Evolutionary conservation across 1,140 invertebrate species (phyloP), one percentile per base, ranked within the genome.

Genomic region (Coelopa frigida): DNA sequence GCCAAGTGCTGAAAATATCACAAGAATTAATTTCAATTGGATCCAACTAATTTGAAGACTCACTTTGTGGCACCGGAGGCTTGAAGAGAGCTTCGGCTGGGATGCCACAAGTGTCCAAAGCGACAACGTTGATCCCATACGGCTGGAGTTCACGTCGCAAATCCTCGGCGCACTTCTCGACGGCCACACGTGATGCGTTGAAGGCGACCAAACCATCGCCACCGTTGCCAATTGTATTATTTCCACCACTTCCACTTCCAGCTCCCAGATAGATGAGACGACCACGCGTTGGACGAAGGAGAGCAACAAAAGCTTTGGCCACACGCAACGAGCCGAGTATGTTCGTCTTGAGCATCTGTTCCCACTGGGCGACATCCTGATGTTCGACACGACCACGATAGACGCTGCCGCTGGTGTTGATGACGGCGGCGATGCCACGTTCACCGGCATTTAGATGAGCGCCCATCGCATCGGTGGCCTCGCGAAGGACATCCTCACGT

Each of bases 381-480:
- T 74, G 75, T 44, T 84, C 82, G 23, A 85, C 75, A 20, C 78
- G 70, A n/a, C 82, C 78, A 45, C 80, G 72, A 63, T 83, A 75
- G 40, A 81, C 78, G 49, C 80, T 75, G 11, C 85, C 85, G 10
- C 82, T 84, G 2, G 85, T 88, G 61, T 88, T 86, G 33, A 89
- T 80, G 4, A 89, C 83, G 24, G 85, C 84, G 80, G 84, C 85
- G 42, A 89, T 76, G 51, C 85, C 86, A 57, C 86, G 84, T 72
- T 88, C 83, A 29, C 86, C 84, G 17, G 85, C 85, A 42, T 85
- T 86, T 48, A 88, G 70, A 73, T 87, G 84, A 27, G 84, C 80
- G 15, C 85, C 78, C 45, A 87, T 81, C 7, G 80, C 78, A 45
- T 84, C 79, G 12, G 86, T 82, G 5, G 85, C 83, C 68, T 85